Evolutionary conservation across 2,888 invertebrate genomes (phyloP).

Genomic region (Rambutsinella grinnellia): DNA sequence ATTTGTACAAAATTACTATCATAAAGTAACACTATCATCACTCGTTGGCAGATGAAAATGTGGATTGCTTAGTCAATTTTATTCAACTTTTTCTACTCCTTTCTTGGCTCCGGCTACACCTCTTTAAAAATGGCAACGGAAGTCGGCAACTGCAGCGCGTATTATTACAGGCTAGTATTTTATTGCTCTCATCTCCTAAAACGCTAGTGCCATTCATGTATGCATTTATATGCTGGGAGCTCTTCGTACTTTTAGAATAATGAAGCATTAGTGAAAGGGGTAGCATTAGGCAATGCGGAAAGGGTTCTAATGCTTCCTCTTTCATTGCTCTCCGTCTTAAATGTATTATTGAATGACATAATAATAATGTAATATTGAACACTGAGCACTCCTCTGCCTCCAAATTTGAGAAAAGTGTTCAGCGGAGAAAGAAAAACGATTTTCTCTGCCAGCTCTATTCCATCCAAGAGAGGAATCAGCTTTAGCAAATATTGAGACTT

Average conservation of each 20-base stretch:
- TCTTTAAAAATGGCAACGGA: too few species aligned
- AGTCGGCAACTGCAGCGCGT: constrained; percentile 10
- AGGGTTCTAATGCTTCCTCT: neutral
- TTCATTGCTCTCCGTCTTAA: neutral
- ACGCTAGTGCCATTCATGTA: constrained; percentile 29
- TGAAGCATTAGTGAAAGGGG: neutral
- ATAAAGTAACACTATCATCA: too few species aligned
- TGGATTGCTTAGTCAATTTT: constrained; percentile 16
- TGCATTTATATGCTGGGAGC: constrained; percentile 16
- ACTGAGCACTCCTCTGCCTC: neutral
- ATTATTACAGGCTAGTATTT: constrained; percentile 18
- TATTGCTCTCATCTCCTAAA: neutral
- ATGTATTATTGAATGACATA: constrained; percentile 2
- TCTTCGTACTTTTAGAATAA: neutral
- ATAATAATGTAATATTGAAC: constrained; percentile 25
- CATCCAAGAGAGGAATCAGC: neutral
- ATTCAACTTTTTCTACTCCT: constrained; percentile 18
- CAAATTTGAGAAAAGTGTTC: too few species aligned
- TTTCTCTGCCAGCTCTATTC: neutral
- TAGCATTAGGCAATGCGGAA: too few species aligned
- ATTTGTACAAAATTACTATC: too few species aligned
- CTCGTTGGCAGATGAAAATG: neutral
- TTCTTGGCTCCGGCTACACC: constrained; percentile 18
- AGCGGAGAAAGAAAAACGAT: neutral
- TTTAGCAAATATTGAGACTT: neutral